Conservation (phyloP, 2,113 vertebrate genomes). For the Hypomesus transpacificus region DNA sequence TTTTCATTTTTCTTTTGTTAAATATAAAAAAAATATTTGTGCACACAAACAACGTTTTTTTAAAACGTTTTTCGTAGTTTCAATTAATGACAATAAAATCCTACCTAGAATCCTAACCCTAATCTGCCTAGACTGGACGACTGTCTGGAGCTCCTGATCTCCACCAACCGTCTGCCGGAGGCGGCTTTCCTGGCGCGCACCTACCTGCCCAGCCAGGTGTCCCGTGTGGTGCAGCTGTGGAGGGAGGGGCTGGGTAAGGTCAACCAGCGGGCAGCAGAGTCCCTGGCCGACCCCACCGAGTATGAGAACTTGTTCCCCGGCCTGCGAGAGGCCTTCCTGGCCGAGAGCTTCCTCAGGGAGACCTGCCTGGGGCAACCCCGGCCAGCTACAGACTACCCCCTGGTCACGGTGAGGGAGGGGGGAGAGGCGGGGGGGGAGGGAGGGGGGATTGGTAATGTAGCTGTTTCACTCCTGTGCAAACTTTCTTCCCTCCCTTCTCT, state of each 20-base stretch:
- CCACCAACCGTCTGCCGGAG: constrained; percentile 92
- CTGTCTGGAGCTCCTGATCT: constrained; percentile 94
- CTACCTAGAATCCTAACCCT: too few species aligned
- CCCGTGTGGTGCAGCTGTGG: constrained; percentile 97
- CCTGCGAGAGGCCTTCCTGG: constrained; percentile 89
- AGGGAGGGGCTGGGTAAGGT: constrained; percentile 89
- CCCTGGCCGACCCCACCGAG: constrained; percentile 94
- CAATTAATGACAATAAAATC: too few species aligned
- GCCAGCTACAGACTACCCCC: constrained; percentile 88
- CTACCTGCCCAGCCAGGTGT: constrained; percentile 95
- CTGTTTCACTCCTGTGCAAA: neutral
- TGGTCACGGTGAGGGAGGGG: constrained; percentile 81
- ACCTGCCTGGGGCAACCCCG: constrained; percentile 70
- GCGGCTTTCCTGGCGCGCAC: constrained; percentile 96
- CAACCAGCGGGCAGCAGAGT: constrained; percentile 97
- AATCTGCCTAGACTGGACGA: constrained; percentile 80
- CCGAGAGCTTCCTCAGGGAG: constrained; percentile 85
- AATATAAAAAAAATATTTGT: too few species aligned
- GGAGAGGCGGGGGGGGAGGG: too few species aligned
- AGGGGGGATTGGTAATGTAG: neutral
- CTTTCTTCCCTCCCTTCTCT: neutral
- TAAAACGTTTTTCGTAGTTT: too few species aligned
- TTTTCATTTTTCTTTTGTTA: too few species aligned
- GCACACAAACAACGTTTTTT: too few species aligned
- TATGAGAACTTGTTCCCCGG: constrained; percentile 98